Evolutionary conservation across 1,140 invertebrate genomes (phyloP).

Genomic region (Helicorthomorpha holstii): DNA sequence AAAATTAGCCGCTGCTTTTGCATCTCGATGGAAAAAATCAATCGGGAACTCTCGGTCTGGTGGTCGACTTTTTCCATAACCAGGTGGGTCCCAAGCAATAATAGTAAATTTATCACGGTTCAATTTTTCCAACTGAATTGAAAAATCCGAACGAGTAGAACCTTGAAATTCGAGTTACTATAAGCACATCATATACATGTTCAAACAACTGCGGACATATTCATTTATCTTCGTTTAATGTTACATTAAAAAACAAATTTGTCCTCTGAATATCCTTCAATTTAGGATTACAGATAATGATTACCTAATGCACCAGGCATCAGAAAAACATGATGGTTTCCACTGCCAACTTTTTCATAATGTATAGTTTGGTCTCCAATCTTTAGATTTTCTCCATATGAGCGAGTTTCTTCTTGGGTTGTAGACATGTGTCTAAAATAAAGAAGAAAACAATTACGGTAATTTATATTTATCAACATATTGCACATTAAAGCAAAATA

Average conservation of each 20-base stretch:
- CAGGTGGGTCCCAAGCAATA: constrained; percentile 27
- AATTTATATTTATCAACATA: too few species aligned
- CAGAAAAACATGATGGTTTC: constrained; percentile 45
- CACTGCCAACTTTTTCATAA: constrained; percentile 51
- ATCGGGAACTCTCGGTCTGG: constrained; percentile 47
- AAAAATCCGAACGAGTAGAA: constrained; percentile 22
- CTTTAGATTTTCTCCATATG: constrained; percentile 21
- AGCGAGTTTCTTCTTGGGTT: too few species aligned
- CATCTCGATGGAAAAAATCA: constrained; percentile 58
- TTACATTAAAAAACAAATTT: too few species aligned
- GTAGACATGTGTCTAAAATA: too few species aligned
- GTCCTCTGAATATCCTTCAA: too few species aligned
- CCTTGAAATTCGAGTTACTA: constrained; percentile 14
- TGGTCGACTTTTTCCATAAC: constrained; percentile 67
- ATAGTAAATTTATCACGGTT: constrained; percentile 24
- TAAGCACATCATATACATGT: not conserved
- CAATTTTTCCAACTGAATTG: constrained; percentile 21
- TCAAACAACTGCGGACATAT: not conserved
- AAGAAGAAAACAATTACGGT: too few species aligned
- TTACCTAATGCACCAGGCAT: constrained; percentile 56
- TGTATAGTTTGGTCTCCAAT: constrained; percentile 43
- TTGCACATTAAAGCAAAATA: too few species aligned
- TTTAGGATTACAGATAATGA: too few species aligned
- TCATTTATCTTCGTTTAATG: too few species aligned
- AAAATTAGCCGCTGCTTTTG: constrained; percentile 43